Base-by-base conservation (phyloP, 2,797 vertebrate species). In the Hirundo rustica region DNA sequence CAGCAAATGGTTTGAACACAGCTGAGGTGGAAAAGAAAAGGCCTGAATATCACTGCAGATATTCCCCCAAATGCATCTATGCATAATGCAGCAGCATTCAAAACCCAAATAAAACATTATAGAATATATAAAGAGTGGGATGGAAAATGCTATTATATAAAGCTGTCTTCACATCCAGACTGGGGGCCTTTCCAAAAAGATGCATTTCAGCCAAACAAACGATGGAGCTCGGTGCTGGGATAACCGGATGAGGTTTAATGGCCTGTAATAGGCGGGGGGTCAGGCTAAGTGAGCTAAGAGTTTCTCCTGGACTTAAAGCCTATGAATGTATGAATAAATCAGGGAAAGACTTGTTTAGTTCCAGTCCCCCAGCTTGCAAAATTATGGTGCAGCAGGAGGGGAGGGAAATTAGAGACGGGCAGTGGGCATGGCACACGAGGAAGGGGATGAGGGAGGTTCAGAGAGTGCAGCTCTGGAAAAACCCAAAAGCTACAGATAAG, bases 71-170 rank as follows among this genome's bases (percentile, higher is more conserved):
- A 89, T 17, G 27, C 2, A 1, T 32, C 76, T 42, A 20, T 34
- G 53, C 85, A 72, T 67, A 21, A 23, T n/a, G 48, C 67, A 76
- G 64, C 74, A 42, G 53, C 55, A 34, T 60, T 71, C 55, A 73
- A 73, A 93, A 73, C 50, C 68, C 93, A 96, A 71, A 94, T 89
- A 94, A 92, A 95, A 85, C 72, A 64, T 89, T 83, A 91, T 16
- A 53, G 77, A 81, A 60, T 70, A 78, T 66, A 85, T 77, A 91
- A 93, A 94, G 81, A 74, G 71, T 2, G 30, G 78, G 84, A 92
- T 9, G 71, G 78, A 92, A 93, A 95, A 89, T 53, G 20, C 27
- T 64, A 7, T 82, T 74, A 45, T 57, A 92, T 93, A 95, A 96
- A 96, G 61, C 92, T 91, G 93, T 96, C 91, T 79, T 89, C 61